A percentile compares a stretch with the other conserved stretches of the same genome.
phyloP scores from a whole-genome alignment of 2,888 invertebrate genomes.

The Apoderus coryli region DNA sequence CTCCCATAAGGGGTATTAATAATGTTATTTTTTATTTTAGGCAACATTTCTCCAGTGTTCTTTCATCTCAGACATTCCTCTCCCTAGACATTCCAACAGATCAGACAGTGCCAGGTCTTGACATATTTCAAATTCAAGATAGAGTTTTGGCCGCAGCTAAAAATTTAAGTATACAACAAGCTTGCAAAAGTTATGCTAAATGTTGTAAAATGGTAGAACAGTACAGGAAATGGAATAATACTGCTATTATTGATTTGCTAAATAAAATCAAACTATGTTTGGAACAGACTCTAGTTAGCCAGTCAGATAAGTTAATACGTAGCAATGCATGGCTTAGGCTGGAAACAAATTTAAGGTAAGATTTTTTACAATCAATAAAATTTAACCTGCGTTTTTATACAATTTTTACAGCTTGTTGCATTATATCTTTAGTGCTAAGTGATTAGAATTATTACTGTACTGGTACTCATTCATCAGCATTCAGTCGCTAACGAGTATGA shows the following conservation, averaged over 20 bases:
- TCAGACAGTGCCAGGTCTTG: slow-evolving; percentile 60
- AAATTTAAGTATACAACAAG: slow-evolving; percentile 64
- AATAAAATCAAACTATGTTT: slow-evolving; percentile 48
- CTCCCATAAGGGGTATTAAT: too few species aligned
- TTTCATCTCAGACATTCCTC: slow-evolving; percentile 32
- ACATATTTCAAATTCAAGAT: slow-evolving; percentile 62
- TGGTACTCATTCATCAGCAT: too few species aligned
- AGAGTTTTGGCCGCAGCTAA: slow-evolving; percentile 66
- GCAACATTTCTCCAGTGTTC: slow-evolving; percentile 60
- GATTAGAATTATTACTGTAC: too few species aligned
- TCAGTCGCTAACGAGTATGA: too few species aligned
- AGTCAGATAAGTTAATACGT: slow-evolving; percentile 49
- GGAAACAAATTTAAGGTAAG: slow-evolving; percentile 32
- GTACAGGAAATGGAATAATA: slow-evolving; percentile 24
- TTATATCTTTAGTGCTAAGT: too few species aligned
- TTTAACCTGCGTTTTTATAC: too few species aligned
- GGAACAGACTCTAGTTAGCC: slow-evolving; percentile 56
- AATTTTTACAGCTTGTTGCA: too few species aligned
- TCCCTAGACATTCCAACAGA: slow-evolving; percentile 28
- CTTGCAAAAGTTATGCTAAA: slow-evolving; percentile 61
- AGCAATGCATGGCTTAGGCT: slow-evolving; percentile 50
- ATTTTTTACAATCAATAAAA: too few species aligned
- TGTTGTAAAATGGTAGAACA: slow-evolving; percentile 28
- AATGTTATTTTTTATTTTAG: too few species aligned
- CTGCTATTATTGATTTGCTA: slow-evolving; percentile 34